Conservation (phyloP, 2,113 vertebrate genomes). For the Lagopus muta region DNA sequence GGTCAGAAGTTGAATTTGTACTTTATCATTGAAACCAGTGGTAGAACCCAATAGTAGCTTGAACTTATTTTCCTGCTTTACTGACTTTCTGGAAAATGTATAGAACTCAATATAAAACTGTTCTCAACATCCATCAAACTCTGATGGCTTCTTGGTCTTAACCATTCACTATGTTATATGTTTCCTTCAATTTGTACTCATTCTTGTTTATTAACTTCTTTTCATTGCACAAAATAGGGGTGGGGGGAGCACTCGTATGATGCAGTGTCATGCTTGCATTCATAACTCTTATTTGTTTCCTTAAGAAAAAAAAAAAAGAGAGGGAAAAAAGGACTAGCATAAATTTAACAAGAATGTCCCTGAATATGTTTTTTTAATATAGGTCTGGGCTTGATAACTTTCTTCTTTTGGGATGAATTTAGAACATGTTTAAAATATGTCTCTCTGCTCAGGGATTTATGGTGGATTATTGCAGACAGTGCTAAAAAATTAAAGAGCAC, state of each 20-base stretch:
- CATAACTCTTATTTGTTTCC: slow-evolving; percentile 50
- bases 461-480: slow-evolving; percentile 87
- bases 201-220: slow-evolving; percentile 54
- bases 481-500: slow-evolving; percentile 86
- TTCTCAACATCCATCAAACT: slow-evolving; percentile 70
- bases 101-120: slow-evolving; percentile 69
- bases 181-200: slow-evolving; percentile 54
- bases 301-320: background rate
- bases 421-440: slow-evolving; percentile 82
- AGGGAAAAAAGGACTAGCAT: slow-evolving; percentile 30
- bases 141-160: slow-evolving; percentile 62
- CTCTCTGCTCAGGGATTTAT: slow-evolving; percentile 98
- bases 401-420: slow-evolving; percentile 71
- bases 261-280: slow-evolving; percentile 47
- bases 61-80: slow-evolving; percentile 52
- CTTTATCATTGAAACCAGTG: slow-evolving; percentile 47
- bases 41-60: slow-evolving; percentile 55
- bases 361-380: slow-evolving; percentile 69
- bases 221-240: slow-evolving; percentile 65
- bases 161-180: slow-evolving; percentile 57
- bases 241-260: slow-evolving; percentile 57
- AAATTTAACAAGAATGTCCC: slow-evolving; percentile 73
- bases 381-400: slow-evolving; percentile 75
- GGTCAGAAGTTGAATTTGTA: slow-evolving; percentile 61
- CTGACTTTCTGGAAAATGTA: slow-evolving; percentile 52